A percentile compares a stretch with the other conserved stretches of the same genome.
phyloP scores from a whole-genome alignment of 2,797 vertebrate species.

The Coluber constrictor region DNA sequence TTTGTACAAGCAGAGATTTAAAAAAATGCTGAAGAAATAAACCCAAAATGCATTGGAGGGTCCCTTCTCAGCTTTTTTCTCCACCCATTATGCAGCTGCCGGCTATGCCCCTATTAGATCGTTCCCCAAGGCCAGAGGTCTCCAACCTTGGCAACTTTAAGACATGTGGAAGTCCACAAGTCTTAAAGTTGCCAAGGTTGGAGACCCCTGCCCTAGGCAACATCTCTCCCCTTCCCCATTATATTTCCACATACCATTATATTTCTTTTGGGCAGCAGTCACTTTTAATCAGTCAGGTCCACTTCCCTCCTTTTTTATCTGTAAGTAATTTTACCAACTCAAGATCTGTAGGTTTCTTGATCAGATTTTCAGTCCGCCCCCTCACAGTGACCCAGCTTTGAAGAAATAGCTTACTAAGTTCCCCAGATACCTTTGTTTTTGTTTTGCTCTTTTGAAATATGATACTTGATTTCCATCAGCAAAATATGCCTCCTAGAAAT shows the following conservation, averaged over 20 bases:
- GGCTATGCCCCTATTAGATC: background rate
- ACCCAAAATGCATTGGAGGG: background rate
- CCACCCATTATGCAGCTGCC: background rate
- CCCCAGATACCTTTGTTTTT: background rate
- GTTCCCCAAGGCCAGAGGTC: too few species aligned
- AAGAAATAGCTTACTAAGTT: background rate
- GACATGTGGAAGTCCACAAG: too few species aligned
- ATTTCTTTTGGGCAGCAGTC: background rate
- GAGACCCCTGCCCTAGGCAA: background rate
- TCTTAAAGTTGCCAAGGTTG: too few species aligned
- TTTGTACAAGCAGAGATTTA: background rate
- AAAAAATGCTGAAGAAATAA: background rate
- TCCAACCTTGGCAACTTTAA: too few species aligned
- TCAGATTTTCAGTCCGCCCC: background rate
- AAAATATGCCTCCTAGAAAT: background rate
- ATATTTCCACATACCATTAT: background rate
- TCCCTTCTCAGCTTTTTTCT: background rate
- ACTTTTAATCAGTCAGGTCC: background rate
- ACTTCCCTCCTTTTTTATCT: background rate
- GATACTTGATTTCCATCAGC: background rate
- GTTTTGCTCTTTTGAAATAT: background rate
- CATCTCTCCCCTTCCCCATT: background rate
- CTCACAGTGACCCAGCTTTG: background rate
- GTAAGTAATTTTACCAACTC: background rate
- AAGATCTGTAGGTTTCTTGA: background rate